Percentiles rank a stretch among this genome's conserved stretches.
Conservation (phyloP, 1,140 invertebrate genomes). For the Lordiphosa mommai region DNA sequence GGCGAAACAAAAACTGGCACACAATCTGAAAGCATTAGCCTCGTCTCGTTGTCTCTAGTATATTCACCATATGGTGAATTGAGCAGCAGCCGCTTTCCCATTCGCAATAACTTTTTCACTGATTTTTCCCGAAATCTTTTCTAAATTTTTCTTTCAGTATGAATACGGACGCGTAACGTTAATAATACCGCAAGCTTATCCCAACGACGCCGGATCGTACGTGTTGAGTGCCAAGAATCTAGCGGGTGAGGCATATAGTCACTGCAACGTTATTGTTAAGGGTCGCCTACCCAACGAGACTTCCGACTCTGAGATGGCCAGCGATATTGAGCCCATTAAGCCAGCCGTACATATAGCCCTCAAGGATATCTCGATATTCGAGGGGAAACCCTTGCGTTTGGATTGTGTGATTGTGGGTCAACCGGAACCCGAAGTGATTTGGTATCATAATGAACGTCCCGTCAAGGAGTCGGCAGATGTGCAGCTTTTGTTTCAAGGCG, state of each 20-base stretch:
- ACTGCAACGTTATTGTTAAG: constrained; percentile 86
- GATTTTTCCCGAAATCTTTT: constrained; percentile 69
- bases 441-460: constrained; percentile 91
- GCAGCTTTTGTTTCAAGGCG: constrained; percentile 90
- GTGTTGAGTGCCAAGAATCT: constrained; percentile 84
- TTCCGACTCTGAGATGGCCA: constrained; percentile 86
- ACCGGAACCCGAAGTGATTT: constrained; percentile 93
- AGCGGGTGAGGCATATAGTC: constrained; percentile 83
- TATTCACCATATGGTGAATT: constrained; percentile 44
- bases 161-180: constrained; percentile 84
- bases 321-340: constrained; percentile 86
- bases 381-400: constrained; percentile 86
- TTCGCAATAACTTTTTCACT: background rate
- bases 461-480: constrained; percentile 90
- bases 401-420: constrained; percentile 92
- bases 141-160: constrained; percentile 79
- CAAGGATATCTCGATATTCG: constrained; percentile 85
- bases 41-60: background rate
- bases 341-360: constrained; percentile 87
- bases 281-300: constrained; percentile 85
- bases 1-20: constrained; percentile 25
- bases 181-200: constrained; percentile 85
- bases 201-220: constrained; percentile 87
- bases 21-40: constrained; percentile 45
- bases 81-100: constrained; percentile 19